Base-by-base conservation (phyloP, 2,888 invertebrate genomes). In the Crioceris asparagi region DNA sequence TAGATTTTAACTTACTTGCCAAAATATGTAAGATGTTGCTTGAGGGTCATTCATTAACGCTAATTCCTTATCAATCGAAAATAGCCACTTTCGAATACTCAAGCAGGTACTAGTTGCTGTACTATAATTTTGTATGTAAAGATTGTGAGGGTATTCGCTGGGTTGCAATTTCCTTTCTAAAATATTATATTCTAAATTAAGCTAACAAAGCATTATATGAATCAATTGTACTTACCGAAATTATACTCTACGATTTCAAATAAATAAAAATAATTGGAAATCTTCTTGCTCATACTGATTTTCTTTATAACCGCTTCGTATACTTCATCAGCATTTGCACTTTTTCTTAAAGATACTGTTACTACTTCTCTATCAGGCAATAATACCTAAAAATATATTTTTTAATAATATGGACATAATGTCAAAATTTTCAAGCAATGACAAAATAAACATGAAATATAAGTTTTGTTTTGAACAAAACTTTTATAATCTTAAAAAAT, bases 61-160 rank as follows among this genome's bases (percentile, higher is more conserved):
- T 6, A 83, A 64, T 56, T 79, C 77, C 46, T 79, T 77, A 43
- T 72, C 68, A 29, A 83, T 67, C 27, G 79, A 77, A 68, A 92
- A 92, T 42, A 91, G 65, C 91, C 91, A 92, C 63, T 85, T 83
- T 43, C 87, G 74, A 30, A 98, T 70, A 42, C 85, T 77, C 30
- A 98, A 73, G 61, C 97, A 98, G 32, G 92, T 92, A 49, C 90
- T 87, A 23, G 92, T 91, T 21, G 97, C 96, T 8, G 97, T 97
- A 47, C 92, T 92, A 62, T 97, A 98, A 69, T 98, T 98, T 69
- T 97, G 96, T 53, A 98, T 93, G 70, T 98, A 98, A 46, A 98
- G 72, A 54, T 92, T 88, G 69, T 98, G 97, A 0, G 97, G 97
- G 52, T 90, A 86, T 69, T 98, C 98, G 61, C 83, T 82, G 1